Evolutionary conservation across 1,140 invertebrate genomes (phyloP).

Genomic region (Drosophila kurseongensis): DNA sequence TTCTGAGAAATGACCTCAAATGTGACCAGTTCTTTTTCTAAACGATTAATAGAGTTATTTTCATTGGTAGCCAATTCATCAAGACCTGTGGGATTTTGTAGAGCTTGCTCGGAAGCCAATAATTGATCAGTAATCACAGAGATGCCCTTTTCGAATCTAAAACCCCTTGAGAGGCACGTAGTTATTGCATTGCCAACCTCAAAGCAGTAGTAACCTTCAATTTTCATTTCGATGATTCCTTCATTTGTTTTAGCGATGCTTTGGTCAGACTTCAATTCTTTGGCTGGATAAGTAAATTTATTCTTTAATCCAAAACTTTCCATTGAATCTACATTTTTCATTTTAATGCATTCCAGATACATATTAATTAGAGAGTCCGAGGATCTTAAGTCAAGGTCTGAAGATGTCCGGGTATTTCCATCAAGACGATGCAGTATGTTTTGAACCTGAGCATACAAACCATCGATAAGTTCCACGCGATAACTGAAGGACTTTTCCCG

Average conservation of each 20-base stretch:
- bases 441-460: conserved; percentile 3
- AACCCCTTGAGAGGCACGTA: neutral
- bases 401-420: neutral
- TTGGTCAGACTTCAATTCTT: neutral
- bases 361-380: neutral
- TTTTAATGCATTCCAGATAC: neutral
- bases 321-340: neutral
- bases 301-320: neutral
- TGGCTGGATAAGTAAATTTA: neutral
- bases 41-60: no score
- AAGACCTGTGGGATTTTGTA: no score
- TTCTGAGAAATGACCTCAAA: no score
- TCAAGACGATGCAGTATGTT: neutral
- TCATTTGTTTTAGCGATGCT: neutral
- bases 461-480: conserved; percentile 7
- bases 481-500: neutral
- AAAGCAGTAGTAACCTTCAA: neutral
- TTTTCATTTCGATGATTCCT: neutral
- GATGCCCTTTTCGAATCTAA: neutral
- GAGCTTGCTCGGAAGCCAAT: neutral
- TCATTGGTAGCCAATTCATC: no score
- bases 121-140: no score
- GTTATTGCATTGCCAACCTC: no score
- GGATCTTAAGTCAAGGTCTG: neutral
- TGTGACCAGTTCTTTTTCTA: no score